Percentiles rank a stretch among this genome's conserved stretches.
These are phyloP conservation scores for Siniperca undulata DNA, from an alignment of 2,797 vertebrate genomes.

Conservation along the genomic window DNA sequence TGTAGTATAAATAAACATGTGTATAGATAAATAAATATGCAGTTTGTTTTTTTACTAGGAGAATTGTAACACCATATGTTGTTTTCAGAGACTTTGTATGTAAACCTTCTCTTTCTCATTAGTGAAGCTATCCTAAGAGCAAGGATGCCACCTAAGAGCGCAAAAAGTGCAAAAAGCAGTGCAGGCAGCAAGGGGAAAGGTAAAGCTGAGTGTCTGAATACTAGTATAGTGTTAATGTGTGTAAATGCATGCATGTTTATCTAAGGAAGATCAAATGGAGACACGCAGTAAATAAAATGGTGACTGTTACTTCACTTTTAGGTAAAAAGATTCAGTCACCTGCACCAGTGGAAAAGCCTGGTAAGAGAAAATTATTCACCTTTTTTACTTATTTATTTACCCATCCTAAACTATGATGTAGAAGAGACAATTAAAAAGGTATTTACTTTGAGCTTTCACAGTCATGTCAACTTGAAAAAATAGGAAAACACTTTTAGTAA, in stretches of 20 bases:
- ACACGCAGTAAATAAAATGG: slow-evolving; percentile 2
- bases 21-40: background rate
- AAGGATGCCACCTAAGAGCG: slow-evolving; percentile 75
- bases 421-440: background rate
- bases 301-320: slow-evolving; percentile 43
- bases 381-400: background rate
- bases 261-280: background rate
- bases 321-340: slow-evolving; percentile 52
- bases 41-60: background rate
- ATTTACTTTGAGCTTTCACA: background rate
- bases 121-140: slow-evolving; percentile 8
- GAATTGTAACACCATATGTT: background rate
- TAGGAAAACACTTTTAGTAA: background rate
- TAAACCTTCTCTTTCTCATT: background rate
- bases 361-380: slow-evolving; percentile 40
- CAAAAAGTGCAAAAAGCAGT: slow-evolving; percentile 54
- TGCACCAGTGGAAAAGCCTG: slow-evolving; percentile 22
- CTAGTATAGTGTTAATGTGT: background rate
- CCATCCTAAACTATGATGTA: background rate
- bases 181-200: slow-evolving; percentile 57
- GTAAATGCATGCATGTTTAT: slow-evolving; percentile 10
- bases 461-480: background rate
- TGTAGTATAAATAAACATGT: background rate
- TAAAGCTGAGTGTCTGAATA: slow-evolving; percentile 53
- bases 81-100: background rate